Evolutionary conservation across 2,888 invertebrate species (phyloP).

Genomic region (Folsomia candida): DNA sequence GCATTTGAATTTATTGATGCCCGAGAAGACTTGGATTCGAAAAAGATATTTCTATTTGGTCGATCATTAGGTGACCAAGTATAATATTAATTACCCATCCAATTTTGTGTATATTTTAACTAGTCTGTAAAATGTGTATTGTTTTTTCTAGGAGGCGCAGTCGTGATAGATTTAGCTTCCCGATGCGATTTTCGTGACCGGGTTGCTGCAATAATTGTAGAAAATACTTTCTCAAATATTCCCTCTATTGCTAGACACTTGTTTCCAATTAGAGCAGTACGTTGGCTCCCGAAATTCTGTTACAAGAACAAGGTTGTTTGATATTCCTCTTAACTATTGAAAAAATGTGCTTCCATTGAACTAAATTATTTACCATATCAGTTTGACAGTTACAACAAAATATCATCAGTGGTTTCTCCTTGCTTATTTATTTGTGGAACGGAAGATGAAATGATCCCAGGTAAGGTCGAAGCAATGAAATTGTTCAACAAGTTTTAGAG

Average conservation of each 20-base stretch:
- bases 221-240: constrained; percentile 93
- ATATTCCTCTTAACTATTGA: background rate
- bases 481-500: too few relatives aligned
- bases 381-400: constrained; percentile 63
- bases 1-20: constrained; percentile 80
- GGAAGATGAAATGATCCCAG: constrained; percentile 75
- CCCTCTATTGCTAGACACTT: constrained; percentile 86
- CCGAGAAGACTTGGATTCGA: constrained; percentile 77
- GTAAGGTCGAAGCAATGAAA: too few relatives aligned
- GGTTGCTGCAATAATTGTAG: constrained; percentile 82
- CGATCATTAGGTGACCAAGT: constrained; percentile 69
- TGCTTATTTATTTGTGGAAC: constrained; percentile 84
- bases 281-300: constrained; percentile 75
- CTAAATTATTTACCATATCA: constrained; percentile 43
- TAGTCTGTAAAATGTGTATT: background rate
- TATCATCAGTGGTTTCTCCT: constrained; percentile 70
- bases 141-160: constrained; percentile 71
- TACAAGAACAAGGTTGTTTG: constrained; percentile 83
- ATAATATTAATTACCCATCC: too few relatives aligned
- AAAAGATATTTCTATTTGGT: constrained; percentile 84
- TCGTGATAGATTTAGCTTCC: constrained; percentile 82
- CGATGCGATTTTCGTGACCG: constrained; percentile 72
- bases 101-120: background rate
- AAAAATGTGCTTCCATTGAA: constrained; percentile 4
- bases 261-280: constrained; percentile 69